Evolutionary conservation across 2,888 invertebrate genomes (phyloP).

Genomic region (Pandemis corylana): DNA sequence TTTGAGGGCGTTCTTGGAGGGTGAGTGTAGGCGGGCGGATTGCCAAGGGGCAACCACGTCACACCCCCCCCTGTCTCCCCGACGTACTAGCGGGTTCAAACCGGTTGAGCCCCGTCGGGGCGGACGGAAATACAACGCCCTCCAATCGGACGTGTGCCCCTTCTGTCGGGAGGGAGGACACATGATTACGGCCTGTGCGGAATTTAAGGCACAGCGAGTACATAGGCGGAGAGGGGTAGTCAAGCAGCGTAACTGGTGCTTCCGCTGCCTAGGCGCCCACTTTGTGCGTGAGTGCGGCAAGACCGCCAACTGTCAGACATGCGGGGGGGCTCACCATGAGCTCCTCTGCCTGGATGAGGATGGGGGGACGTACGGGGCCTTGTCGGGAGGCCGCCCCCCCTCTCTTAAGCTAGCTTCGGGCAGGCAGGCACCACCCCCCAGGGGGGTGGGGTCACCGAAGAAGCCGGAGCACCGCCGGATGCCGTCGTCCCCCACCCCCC

Average conservation of each 20-base stretch:
- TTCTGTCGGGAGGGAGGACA: too few relatives aligned
- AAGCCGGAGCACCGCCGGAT: background rate
- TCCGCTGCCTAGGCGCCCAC: background rate
- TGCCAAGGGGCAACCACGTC: background rate
- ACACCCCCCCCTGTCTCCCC: too few relatives aligned
- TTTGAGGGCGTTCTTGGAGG: too few relatives aligned
- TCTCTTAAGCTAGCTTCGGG: too few relatives aligned
- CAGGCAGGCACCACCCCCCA: too few relatives aligned
- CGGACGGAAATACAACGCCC: background rate
- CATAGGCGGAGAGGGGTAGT: background rate
- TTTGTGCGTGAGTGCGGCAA: background rate
- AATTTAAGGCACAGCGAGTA: background rate
- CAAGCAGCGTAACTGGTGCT: background rate
- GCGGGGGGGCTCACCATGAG: background rate
- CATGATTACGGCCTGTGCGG: too few relatives aligned
- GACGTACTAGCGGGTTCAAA: background rate
- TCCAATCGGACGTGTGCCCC: background rate
- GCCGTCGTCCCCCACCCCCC: background rate
- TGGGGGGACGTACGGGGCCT: too few relatives aligned
- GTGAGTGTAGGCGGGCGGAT: background rate
- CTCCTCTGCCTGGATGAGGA: too few relatives aligned
- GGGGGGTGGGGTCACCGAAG: background rate
- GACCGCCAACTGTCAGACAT: background rate
- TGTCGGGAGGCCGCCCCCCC: too few relatives aligned
- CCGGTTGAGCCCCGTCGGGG: background rate